Evolutionary conservation across 2,888 invertebrate species (phyloP).

Genomic region (Microctonus hyperodae): DNA sequence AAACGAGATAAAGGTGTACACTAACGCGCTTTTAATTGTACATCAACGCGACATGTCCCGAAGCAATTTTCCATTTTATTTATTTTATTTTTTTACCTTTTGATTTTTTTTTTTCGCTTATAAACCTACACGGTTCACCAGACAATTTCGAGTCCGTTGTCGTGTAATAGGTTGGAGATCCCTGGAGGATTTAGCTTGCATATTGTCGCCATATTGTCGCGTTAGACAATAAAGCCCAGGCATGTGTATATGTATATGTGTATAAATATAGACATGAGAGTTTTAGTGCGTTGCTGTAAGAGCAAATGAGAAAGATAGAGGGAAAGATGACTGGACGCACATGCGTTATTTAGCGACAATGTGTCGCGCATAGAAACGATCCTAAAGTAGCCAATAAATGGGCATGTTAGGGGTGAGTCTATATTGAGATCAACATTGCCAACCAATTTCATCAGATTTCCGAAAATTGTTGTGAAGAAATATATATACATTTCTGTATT

Average conservation of each 20-base stretch:
- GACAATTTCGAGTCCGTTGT: neutral
- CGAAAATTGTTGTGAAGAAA: slow-evolving; percentile 60
- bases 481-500: slow-evolving; percentile 39
- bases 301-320: neutral
- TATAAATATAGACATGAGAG: neutral
- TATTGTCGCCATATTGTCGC: neutral
- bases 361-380: slow-evolving; percentile 65
- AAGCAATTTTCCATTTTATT: slow-evolving; percentile 6
- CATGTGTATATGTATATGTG: neutral
- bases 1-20: slow-evolving; percentile 3
- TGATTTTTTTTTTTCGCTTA: neutral
- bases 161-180: neutral
- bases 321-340: slow-evolving; percentile 34
- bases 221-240: slow-evolving; percentile 6
- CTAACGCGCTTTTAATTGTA: slow-evolving; percentile 40
- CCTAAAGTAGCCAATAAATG: slow-evolving; percentile 64
- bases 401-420: slow-evolving; percentile 41
- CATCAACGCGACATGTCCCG: slow-evolving; percentile 7
- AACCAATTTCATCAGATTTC: slow-evolving; percentile 64
- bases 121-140: neutral
- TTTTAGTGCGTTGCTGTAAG: neutral
- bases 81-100: neutral
- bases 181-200: slow-evolving; percentile 6
- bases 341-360: slow-evolving; percentile 62
- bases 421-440: slow-evolving; percentile 34